A percentile compares a stretch with the other conserved stretches of the same genome.
Conservation (phyloP, 2,113 vertebrate species). For the Electrona antarctica region DNA sequence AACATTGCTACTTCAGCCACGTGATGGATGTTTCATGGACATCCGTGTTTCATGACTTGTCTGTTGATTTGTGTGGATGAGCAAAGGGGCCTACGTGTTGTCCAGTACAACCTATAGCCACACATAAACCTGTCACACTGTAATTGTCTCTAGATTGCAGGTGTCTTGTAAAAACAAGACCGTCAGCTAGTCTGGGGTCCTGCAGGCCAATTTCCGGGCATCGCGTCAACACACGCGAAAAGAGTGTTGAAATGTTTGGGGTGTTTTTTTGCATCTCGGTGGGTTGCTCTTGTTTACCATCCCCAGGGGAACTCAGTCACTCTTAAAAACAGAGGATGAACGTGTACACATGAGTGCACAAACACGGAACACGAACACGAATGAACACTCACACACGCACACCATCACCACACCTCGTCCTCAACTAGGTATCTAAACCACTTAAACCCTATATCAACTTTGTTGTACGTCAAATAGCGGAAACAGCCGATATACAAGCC, state of each 20-base stretch:
- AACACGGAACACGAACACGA: neutral
- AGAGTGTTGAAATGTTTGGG: slow-evolving; percentile 17
- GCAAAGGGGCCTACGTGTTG: neutral
- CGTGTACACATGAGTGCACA: neutral
- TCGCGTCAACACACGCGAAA: slow-evolving; percentile 25
- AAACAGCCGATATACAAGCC: no score
- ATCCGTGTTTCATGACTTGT: neutral
- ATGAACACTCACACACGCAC: neutral
- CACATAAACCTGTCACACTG: slow-evolving; percentile 15
- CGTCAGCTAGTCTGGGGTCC: neutral
- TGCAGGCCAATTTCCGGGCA: slow-evolving; percentile 26
- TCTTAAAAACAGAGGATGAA: slow-evolving; percentile 30
- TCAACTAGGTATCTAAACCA: neutral
- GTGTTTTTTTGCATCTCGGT: neutral
- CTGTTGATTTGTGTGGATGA: slow-evolving; percentile 7
- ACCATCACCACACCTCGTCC: slow-evolving; percentile 33
- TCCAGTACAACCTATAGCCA: neutral
- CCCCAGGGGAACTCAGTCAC: slow-evolving; percentile 24
- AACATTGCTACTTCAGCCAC: neutral
- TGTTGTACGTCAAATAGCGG: no score
- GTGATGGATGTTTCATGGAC: neutral
- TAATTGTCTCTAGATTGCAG: neutral
- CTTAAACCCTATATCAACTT: no score
- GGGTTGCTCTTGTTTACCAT: slow-evolving; percentile 16
- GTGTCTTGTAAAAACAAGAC: neutral